Conservation (phyloP, 2,797 vertebrate genomes). For the Poeciliopsis gracilis region DNA sequence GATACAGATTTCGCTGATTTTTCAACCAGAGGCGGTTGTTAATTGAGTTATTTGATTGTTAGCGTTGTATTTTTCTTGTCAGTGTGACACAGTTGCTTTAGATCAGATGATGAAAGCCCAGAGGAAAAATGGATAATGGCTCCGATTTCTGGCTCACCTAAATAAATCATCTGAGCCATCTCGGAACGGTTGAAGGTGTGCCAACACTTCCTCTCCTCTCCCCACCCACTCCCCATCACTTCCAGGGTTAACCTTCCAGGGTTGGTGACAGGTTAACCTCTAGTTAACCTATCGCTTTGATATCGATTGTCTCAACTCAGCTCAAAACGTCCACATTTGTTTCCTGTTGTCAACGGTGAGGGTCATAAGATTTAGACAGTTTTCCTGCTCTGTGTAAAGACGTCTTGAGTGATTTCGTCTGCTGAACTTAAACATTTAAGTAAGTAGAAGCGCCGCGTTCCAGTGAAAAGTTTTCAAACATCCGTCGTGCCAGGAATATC, state of each 20-base stretch:
- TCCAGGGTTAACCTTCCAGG: slow-evolving; percentile 18
- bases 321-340: slow-evolving; percentile 25
- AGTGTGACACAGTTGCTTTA: slow-evolving; percentile 66
- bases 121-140: slow-evolving; percentile 53
- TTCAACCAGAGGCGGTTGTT: slow-evolving; percentile 63
- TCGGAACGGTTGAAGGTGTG: slow-evolving; percentile 30
- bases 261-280: no score
- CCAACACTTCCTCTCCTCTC: slow-evolving; percentile 21
- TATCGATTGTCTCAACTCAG: slow-evolving; percentile 45
- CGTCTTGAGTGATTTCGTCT: not conserved
- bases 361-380: slow-evolving; percentile 13
- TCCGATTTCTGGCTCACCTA: slow-evolving; percentile 32
- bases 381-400: not conserved
- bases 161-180: slow-evolving; percentile 8
- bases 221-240: slow-evolving; percentile 8
- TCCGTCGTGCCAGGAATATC: not conserved
- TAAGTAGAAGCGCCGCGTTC: not conserved
- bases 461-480: not conserved
- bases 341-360: slow-evolving; percentile 14
- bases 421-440: not conserved
- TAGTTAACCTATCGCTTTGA: slow-evolving; percentile 12
- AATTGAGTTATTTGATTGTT: slow-evolving; percentile 60
- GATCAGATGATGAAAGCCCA: slow-evolving; percentile 59
- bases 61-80: slow-evolving; percentile 63
- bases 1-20: slow-evolving; percentile 55